Conservation (phyloP, 2,888 invertebrate genomes). For the Trichopria drosophilae region DNA sequence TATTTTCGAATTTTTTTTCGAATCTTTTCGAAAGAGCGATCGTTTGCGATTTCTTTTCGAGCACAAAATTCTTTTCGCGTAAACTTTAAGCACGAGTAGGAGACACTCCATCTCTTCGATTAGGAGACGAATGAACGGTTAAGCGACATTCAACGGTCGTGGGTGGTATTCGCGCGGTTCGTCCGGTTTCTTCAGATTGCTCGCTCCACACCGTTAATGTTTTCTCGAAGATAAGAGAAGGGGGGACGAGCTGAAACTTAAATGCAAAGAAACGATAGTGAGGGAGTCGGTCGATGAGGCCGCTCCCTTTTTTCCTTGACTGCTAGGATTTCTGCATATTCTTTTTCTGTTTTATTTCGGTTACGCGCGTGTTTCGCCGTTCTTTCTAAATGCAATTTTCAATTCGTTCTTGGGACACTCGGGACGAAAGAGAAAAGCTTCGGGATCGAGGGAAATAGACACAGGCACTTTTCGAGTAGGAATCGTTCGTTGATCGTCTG, state of each 20-base stretch:
- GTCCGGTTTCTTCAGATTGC: constrained; percentile 4
- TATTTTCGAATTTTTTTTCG: too few relatives aligned
- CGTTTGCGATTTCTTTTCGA: too few relatives aligned
- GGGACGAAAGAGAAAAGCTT: constrained; percentile 10
- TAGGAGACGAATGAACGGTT: not conserved
- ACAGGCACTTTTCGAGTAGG: constrained; percentile 18
- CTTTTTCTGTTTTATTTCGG: constrained; percentile 26
- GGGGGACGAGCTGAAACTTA: constrained; percentile 19
- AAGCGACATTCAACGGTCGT: constrained; percentile 2
- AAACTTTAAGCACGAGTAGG: too few relatives aligned
- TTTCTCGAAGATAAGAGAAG: constrained; percentile 15
- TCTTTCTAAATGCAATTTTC: constrained; percentile 21
- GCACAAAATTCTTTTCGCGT: too few relatives aligned
- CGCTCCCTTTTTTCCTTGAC: too few relatives aligned
- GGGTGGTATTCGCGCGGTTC: constrained; percentile 6
- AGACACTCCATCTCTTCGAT: too few relatives aligned
- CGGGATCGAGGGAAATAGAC: constrained; percentile 11
- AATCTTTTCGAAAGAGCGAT: too few relatives aligned
- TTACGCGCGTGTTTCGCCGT: constrained; percentile 14
- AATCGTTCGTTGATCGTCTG: constrained; percentile 25
- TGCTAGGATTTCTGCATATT: not conserved
- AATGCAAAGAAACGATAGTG: constrained; percentile 30
- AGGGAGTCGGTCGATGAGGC: too few relatives aligned
- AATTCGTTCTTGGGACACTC: constrained; percentile 10
- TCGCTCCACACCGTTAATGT: constrained; percentile 13